These are phyloP conservation scores for Puma concolor DNA, from an alignment of 2,113 vertebrate genomes.

Conservation along the genomic window DNA sequence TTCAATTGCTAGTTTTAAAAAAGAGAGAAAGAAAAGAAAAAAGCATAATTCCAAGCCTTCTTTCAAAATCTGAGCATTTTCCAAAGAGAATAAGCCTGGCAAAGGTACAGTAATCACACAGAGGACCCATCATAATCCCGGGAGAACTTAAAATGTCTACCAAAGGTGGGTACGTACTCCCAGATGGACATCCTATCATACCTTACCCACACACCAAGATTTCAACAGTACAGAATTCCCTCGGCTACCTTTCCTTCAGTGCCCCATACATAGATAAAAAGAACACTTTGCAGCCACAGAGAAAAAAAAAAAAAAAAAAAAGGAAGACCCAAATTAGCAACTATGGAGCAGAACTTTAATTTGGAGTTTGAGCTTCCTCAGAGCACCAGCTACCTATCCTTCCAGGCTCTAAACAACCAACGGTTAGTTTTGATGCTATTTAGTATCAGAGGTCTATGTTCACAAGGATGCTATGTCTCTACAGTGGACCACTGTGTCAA, in stretches of 20 bases:
- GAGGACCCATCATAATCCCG: neutral
- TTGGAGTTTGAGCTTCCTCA: neutral
- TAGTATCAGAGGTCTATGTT: neutral
- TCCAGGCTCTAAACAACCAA: neutral
- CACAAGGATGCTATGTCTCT: neutral
- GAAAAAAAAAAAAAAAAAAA: neutral
- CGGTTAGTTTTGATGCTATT: neutral
- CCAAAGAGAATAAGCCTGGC: neutral
- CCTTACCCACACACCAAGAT: neutral
- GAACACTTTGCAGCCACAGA: neutral
- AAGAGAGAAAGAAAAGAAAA: neutral
- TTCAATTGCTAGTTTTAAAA: neutral
- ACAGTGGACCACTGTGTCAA: neutral
- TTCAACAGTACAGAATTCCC: neutral
- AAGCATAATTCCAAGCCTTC: neutral
- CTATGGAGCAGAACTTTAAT: neutral
- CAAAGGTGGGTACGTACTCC: neutral
- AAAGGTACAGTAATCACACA: neutral
- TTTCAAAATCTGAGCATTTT: conserved; percentile 15
- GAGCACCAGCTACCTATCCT: neutral
- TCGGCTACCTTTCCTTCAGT: neutral
- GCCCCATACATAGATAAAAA: neutral
- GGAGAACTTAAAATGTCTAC: neutral
- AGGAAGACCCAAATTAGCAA: neutral
- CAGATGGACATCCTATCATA: neutral